Evolutionary conservation across 2,888 invertebrate species (phyloP).

Genomic region (Salpingus planirostris): DNA sequence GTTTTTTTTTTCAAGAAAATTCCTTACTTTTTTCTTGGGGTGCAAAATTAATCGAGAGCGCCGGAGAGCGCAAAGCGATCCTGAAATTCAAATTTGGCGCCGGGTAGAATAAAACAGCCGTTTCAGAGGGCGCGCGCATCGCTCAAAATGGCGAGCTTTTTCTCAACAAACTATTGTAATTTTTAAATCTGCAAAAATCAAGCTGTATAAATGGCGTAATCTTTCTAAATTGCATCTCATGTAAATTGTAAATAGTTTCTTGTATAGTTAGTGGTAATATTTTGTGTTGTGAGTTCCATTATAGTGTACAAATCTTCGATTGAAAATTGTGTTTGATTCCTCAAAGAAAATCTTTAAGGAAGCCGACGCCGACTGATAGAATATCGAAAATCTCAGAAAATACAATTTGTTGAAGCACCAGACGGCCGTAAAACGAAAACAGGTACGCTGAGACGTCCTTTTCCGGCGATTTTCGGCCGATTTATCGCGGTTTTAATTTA

Average conservation of each 20-base stretch:
- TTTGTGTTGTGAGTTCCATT: slow-evolving; percentile 43
- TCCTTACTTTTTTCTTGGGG: too few relatives aligned
- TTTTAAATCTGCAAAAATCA: slow-evolving; percentile 52
- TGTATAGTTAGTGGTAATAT: slow-evolving; percentile 67
- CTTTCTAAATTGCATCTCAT: slow-evolving; percentile 53
- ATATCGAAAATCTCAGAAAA: slow-evolving; percentile 43
- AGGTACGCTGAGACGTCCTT: slow-evolving; percentile 32
- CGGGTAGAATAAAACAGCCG: too few relatives aligned
- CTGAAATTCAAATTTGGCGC: too few relatives aligned
- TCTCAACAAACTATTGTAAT: slow-evolving; percentile 38
- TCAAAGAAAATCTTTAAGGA: slow-evolving; percentile 49
- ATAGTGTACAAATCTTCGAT: slow-evolving; percentile 49
- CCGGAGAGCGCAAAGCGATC: too few relatives aligned
- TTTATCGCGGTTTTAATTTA: slow-evolving; percentile 16
- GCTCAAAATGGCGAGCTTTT: slow-evolving; percentile 42
- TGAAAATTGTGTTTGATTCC: slow-evolving; percentile 52
- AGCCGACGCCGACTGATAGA: slow-evolving; percentile 52
- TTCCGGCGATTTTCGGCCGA: slow-evolving; percentile 8
- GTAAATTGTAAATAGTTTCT: slow-evolving; percentile 65
- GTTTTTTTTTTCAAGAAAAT: too few relatives aligned
- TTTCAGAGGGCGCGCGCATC: slow-evolving; percentile 8
- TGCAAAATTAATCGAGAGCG: too few relatives aligned
- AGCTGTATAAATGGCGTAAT: slow-evolving; percentile 60
- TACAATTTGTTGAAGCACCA: slow-evolving; percentile 38
- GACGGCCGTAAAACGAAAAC: slow-evolving; percentile 29